phyloP scores from a whole-genome alignment of 2,888 invertebrate genomes.

The Drosophila stalkeri region DNA sequence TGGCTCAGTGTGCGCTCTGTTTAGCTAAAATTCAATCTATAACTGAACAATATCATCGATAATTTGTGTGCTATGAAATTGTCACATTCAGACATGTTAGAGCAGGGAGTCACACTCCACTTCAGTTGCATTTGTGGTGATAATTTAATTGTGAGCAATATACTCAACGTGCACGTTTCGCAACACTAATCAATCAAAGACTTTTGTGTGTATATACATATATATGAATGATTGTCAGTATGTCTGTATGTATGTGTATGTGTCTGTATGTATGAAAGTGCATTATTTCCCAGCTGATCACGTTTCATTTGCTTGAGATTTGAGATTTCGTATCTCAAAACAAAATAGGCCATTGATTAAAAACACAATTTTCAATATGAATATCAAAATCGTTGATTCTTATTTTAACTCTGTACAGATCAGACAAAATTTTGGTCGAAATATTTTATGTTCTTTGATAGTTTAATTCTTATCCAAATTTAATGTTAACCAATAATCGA shows the following conservation, averaged over 20 bases:
- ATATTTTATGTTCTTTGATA: slow-evolving; percentile 14
- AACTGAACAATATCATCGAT: too few relatives aligned
- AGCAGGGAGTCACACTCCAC: background rate
- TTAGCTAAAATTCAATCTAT: background rate
- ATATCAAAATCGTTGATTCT: background rate
- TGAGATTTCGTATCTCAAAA: background rate
- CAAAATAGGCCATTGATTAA: slow-evolving; percentile 6
- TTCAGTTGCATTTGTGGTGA: background rate
- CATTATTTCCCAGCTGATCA: background rate
- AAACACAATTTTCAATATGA: background rate
- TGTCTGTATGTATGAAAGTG: too few relatives aligned
- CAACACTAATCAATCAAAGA: background rate
- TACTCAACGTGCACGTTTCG: background rate
- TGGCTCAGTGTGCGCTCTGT: background rate
- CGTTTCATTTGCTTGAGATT: background rate
- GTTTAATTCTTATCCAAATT: slow-evolving; percentile 1
- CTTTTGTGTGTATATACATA: too few relatives aligned
- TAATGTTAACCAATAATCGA: background rate
- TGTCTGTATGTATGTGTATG: too few relatives aligned
- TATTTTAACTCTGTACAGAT: background rate
- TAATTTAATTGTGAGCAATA: background rate
- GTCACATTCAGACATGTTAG: background rate
- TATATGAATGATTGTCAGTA: too few relatives aligned
- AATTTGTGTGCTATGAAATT: background rate
- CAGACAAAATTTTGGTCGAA: background rate